Evolutionary conservation across 2,888 invertebrate genomes (phyloP).

Genomic region (Scrobipalpa atriplicella): DNA sequence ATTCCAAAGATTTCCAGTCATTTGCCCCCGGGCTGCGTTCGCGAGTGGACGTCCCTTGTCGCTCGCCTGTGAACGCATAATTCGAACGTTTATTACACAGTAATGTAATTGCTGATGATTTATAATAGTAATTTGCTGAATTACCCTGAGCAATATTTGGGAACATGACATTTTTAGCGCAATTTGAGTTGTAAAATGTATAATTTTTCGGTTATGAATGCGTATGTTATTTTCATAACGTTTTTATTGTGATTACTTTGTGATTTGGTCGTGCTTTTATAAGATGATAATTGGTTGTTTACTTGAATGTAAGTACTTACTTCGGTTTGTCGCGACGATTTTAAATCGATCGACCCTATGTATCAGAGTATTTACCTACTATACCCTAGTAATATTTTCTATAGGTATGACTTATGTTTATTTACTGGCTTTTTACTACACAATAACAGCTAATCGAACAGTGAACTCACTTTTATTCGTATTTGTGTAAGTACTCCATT

Average conservation of each 20-base stretch:
- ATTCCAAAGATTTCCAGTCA: conserved; percentile 47
- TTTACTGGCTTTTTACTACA: too few species aligned
- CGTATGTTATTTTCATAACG: not conserved
- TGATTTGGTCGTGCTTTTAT: not conserved
- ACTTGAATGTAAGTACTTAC: too few species aligned
- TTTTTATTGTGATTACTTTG: too few species aligned
- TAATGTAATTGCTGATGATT: conserved; percentile 41
- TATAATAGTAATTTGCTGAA: conserved; percentile 35
- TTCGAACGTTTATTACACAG: conserved; percentile 53
- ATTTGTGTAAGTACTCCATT: too few species aligned
- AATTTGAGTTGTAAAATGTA: not conserved
- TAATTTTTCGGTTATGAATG: conserved; percentile 7
- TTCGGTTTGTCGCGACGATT: too few species aligned
- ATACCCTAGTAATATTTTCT: too few species aligned
- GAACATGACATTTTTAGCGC: not conserved
- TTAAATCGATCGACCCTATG: too few species aligned
- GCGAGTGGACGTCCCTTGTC: conserved; percentile 65
- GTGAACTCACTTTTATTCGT: too few species aligned
- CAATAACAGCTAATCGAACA: too few species aligned
- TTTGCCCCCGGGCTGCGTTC: conserved; percentile 57
- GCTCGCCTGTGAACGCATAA: conserved; percentile 57
- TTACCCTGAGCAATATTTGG: conserved; percentile 18
- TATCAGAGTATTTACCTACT: too few species aligned
- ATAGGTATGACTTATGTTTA: too few species aligned
- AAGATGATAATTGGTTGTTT: too few species aligned